Evolutionary conservation across 2,797 vertebrate genomes (phyloP).

Genomic region (Chloroceryle inda): DNA sequence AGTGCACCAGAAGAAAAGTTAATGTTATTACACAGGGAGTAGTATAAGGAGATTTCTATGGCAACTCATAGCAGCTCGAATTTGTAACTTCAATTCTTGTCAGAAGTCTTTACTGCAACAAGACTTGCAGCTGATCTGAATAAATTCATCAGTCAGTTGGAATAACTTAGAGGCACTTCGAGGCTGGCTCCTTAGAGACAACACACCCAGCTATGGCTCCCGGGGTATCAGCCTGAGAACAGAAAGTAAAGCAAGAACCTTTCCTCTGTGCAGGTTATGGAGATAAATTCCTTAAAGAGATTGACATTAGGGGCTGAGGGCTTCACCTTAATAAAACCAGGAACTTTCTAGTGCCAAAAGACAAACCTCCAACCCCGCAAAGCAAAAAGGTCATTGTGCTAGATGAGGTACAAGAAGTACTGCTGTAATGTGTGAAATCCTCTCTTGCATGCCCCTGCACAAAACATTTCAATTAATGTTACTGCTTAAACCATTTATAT

Average conservation of each 20-base stretch:
- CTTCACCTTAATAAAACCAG: background rate
- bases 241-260: background rate
- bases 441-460: background rate
- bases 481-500: conserved; percentile 24
- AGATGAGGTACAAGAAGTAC: background rate
- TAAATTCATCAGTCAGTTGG: background rate
- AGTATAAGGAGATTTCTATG: background rate
- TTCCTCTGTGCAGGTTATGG: background rate
- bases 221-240: background rate
- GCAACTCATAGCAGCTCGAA: background rate
- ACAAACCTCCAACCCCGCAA: background rate
- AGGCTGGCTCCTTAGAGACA: background rate
- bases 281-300: background rate
- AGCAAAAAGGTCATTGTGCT: background rate
- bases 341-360: background rate
- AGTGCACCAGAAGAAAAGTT: background rate
- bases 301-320: fast-evolving
- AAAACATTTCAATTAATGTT: background rate
- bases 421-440: background rate
- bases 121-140: background rate
- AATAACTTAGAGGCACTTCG: background rate
- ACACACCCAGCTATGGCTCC: background rate
- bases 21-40: background rate
- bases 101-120: background rate
- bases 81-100: background rate